Percentiles rank a stretch among this genome's conserved stretches.
phyloP scores from a whole-genome alignment of 2,113 vertebrate species.

The Taxidea taxus region DNA sequence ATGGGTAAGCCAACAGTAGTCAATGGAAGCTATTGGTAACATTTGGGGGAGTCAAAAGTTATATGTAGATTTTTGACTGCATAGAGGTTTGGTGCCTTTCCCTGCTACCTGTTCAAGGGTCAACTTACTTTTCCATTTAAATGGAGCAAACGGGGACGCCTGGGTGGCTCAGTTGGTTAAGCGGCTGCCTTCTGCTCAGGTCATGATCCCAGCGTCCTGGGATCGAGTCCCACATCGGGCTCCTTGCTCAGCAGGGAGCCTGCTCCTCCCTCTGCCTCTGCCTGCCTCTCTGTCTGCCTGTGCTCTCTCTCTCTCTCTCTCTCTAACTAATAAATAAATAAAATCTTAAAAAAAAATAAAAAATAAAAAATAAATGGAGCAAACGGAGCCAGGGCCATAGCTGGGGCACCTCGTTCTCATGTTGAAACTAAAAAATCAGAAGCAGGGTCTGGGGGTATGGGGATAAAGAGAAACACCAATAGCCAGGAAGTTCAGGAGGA shows the following conservation, averaged over 20 bases:
- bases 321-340: no score
- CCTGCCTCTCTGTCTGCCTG: no score
- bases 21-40: not conserved
- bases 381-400: not conserved
- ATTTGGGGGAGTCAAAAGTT: not conserved
- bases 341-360: no score
- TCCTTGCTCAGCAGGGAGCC: no score
- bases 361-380: no score
- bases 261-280: no score
- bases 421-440: not conserved
- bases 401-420: not conserved
- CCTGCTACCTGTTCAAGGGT: not conserved
- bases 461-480: not conserved
- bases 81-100: not conserved
- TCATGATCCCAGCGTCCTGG: no score
- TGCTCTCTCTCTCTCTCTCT: no score
- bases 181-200: no score
- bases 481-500: not conserved
- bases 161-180: no score
- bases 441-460: not conserved
- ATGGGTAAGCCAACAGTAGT: not conserved
- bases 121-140: not conserved
- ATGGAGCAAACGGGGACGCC: not conserved
- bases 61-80: not conserved
- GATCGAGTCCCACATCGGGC: no score